These are phyloP conservation scores for Poecilia wingei DNA, from an alignment of 2,797 vertebrate genomes.

Conservation along the genomic window DNA sequence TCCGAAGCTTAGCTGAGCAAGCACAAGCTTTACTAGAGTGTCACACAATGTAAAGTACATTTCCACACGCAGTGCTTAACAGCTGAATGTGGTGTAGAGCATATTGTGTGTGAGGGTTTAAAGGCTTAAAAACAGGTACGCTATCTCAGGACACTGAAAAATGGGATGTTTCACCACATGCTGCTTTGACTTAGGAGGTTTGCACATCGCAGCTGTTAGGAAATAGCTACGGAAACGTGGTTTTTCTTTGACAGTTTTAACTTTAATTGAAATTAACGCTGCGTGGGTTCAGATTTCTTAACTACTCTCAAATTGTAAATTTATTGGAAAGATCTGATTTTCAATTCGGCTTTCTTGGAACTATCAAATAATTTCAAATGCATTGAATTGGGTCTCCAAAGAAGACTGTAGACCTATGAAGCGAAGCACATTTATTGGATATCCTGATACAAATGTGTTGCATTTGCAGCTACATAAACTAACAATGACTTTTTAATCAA, in stretches of 20 bases:
- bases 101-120: slow-evolving; percentile 68
- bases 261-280: slow-evolving; percentile 31
- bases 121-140: slow-evolving; percentile 69
- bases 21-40: slow-evolving; percentile 70
- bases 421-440: neutral
- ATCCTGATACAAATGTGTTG: neutral
- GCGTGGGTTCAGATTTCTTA: neutral
- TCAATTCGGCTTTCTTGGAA: neutral
- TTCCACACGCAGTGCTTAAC: slow-evolving; percentile 70
- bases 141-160: slow-evolving; percentile 54
- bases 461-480: neutral
- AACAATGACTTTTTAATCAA: neutral
- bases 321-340: neutral
- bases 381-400: neutral
- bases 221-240: neutral
- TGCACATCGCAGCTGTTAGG: slow-evolving; percentile 11
- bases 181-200: slow-evolving; percentile 37
- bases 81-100: slow-evolving; percentile 68
- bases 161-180: slow-evolving; percentile 41
- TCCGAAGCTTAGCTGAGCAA: slow-evolving; percentile 76
- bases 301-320: neutral
- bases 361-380: neutral
- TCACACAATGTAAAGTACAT: slow-evolving; percentile 76
- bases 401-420: neutral
- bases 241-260: slow-evolving; percentile 12